A percentile compares a stretch with the other conserved stretches of the same genome.
Conservation (phyloP, 2,113 vertebrate species). For the Casuarius casuarius region DNA sequence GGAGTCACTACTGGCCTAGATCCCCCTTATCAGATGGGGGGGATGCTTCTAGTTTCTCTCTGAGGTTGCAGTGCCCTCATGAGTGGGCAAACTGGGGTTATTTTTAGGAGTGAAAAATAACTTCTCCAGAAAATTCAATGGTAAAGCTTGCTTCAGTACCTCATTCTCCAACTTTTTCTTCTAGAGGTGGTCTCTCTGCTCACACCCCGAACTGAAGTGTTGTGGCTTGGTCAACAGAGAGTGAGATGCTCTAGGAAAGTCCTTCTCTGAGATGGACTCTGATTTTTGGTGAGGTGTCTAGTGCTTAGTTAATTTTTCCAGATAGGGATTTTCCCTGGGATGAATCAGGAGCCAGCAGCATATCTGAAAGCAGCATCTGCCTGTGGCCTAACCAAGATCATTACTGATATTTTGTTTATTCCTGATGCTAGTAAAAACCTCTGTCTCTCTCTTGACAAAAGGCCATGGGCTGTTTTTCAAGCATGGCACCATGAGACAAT, state of each 20-base stretch:
- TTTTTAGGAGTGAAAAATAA: background rate
- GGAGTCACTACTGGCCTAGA: background rate
- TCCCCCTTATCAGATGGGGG: background rate
- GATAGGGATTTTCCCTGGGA: background rate
- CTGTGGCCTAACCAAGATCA: background rate
- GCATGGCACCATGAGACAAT: background rate
- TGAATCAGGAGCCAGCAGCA: background rate
- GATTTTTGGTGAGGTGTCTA: background rate
- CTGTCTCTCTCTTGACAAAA: background rate
- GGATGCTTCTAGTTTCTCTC: background rate
- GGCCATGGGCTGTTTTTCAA: background rate
- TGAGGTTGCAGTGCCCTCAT: background rate
- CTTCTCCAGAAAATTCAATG: background rate
- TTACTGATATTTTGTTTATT: background rate
- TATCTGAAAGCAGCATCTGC: background rate
- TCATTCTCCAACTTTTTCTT: rapidly evolving
- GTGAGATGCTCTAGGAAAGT: background rate
- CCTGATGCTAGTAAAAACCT: background rate
- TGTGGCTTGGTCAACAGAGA: background rate
- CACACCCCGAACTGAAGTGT: background rate
- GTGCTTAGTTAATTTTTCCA: background rate
- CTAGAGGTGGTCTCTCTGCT: background rate
- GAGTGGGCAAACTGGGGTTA: background rate
- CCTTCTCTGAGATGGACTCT: background rate
- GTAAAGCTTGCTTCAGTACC: background rate